Percentiles rank a stretch among this genome's conserved stretches.
Conservation (phyloP, 1,140 invertebrate genomes). For the Drosophila teissieri region DNA sequence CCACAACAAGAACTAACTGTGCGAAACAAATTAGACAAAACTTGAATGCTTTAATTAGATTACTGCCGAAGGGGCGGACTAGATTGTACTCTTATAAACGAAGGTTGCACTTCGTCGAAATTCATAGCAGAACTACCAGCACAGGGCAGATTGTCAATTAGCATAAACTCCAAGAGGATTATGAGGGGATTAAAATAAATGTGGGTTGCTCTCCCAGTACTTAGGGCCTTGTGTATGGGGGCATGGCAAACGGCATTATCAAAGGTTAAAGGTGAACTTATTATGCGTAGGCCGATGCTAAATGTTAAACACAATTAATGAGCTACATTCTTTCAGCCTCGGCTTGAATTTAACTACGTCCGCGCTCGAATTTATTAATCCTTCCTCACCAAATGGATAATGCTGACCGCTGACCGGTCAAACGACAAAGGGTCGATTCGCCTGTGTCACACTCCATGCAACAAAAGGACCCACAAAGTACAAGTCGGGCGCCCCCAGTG, state of each 20-base stretch:
- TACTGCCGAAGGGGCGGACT: conserved; percentile 10
- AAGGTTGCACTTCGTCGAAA: conserved; percentile 39
- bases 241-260: conserved; percentile 39
- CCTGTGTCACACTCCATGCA: conserved; percentile 9
- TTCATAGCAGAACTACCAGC: conserved; percentile 7
- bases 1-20: conserved; percentile 47
- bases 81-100: not conserved
- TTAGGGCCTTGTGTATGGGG: not conserved
- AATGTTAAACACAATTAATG: conserved; percentile 45
- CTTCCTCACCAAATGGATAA: conserved; percentile 39
- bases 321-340: not conserved
- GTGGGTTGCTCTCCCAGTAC: conserved; percentile 26
- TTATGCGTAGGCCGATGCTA: conserved; percentile 35
- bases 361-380: conserved; percentile 7
- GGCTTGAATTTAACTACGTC: not conserved
- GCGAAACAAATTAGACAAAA: conserved; percentile 67
- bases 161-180: conserved; percentile 61
- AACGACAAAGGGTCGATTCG: conserved; percentile 50
- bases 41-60: conserved; percentile 75
- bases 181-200: conserved; percentile 68
- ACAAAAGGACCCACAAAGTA: conserved; percentile 33
- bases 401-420: conserved; percentile 30
- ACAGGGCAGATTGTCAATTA: conserved; percentile 55
- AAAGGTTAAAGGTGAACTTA: conserved; percentile 52
- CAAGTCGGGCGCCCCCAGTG: conserved; percentile 1